Conservation (phyloP, 2,797 vertebrate genomes). For the Sebastes steindachneri region DNA sequence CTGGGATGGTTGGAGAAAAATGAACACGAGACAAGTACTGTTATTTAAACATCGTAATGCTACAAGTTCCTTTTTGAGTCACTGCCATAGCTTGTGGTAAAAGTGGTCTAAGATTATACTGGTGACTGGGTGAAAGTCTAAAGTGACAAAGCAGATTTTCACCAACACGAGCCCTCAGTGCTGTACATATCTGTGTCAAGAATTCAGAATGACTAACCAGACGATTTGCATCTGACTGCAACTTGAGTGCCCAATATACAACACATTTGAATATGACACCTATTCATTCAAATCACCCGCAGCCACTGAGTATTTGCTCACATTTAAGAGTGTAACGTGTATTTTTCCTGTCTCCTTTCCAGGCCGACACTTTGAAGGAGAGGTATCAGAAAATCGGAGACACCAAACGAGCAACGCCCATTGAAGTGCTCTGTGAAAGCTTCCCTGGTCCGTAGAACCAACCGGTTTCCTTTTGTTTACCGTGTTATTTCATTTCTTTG, state of each 20-base stretch:
- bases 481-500: background rate
- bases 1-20: background rate
- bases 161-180: background rate
- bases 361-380: conserved; percentile 98
- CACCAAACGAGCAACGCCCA: conserved; percentile 94
- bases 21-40: background rate
- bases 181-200: background rate
- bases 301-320: background rate
- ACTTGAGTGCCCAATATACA: background rate
- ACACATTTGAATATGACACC: conserved; percentile 11
- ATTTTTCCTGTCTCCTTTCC: background rate
- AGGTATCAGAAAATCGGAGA: conserved; percentile 98
- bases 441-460: conserved; percentile 89
- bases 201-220: background rate
- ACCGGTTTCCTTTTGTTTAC: background rate
- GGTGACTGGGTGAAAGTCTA: background rate
- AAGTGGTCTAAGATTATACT: background rate
- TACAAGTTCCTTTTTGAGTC: background rate
- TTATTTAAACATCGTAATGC: background rate
- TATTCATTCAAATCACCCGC: background rate
- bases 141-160: background rate
- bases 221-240: conserved; percentile 11
- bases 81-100: background rate
- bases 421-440: conserved; percentile 97
- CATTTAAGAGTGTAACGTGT: background rate